These are phyloP conservation scores for Cromileptes altivelis DNA, from an alignment of 2,113 vertebrate genomes.

Conservation along the genomic window DNA sequence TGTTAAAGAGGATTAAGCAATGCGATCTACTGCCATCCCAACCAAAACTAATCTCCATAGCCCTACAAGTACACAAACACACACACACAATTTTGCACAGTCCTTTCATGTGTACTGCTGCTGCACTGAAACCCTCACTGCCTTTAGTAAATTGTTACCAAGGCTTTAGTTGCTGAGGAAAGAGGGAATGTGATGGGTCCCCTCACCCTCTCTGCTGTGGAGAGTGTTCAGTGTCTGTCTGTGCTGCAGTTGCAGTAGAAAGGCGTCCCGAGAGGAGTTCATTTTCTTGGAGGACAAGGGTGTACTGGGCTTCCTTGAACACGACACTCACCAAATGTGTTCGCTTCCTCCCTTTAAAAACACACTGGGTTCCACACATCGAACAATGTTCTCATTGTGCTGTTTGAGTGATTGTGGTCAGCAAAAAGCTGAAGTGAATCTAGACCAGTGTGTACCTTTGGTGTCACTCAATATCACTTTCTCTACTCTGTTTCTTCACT, in stretches of 20 bases:
- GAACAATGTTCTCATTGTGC: constrained; percentile 26
- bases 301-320: constrained; percentile 18
- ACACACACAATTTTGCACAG: not conserved
- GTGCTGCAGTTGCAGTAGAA: constrained; percentile 5
- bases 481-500: not conserved
- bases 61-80: too few relatives aligned
- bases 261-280: not conserved
- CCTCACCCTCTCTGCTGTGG: constrained; percentile 11
- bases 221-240: constrained; percentile 15
- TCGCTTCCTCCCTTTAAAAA: constrained; percentile 24
- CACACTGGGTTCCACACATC: not conserved
- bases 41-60: not conserved
- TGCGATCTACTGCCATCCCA: not conserved
- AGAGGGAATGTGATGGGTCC: constrained; percentile 60
- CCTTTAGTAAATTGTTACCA: constrained; percentile 62
- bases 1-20: not conserved
- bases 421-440: constrained; percentile 43
- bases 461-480: constrained; percentile 18
- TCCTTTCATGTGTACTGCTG: not conserved
- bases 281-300: constrained; percentile 6
- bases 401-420: not conserved
- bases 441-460: not conserved
- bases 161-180: constrained; percentile 69
- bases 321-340: not conserved
- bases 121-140: constrained; percentile 19